Base-by-base conservation (phyloP, 2,797 vertebrate genomes). In the Petrocephalus schoutedeni region DNA sequence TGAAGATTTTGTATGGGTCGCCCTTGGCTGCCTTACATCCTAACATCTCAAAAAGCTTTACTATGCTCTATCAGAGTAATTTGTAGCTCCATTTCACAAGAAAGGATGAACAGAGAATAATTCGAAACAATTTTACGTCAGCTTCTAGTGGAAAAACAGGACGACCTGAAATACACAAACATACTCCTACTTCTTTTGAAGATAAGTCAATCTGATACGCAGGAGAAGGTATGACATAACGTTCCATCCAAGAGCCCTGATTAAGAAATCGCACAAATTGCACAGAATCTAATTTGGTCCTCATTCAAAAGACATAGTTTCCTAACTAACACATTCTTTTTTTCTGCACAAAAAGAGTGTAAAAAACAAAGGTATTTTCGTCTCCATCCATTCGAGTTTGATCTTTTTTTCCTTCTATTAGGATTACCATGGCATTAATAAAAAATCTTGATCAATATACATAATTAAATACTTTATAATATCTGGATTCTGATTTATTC, bases 81-180 rank as follows among this genome's bases (percentile, higher is more conserved):
- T 89, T 89, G 87, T 64, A 54, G 87, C 83, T 74, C 87, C 59
- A 88, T 56, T 88, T 88, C 49, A 85, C 82, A 67, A 88, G 87
- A 54, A 89, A 93, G 91, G 86, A 84, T 85, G 59, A 71, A 49
- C 49, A 85, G 51, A 59, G 82, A 74, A 86, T 92, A 90, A 92
- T 91, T 92, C 56, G 89, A 67, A 93, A 91, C 93, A 92, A 89
- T 90, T 93, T 92, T 91, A 91, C 90, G 87, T 89, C 88, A 51
- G 57, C 86, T 32, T 89, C 82, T 88, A 91, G 88, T 86, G 85
- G 86, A 90, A 87, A 88, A 89, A 87, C 56, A 86, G 86, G 86
- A 85, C 36, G 59, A 61, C 83, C 59, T 61, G 32, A 14, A 87
- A 71, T 57, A 59, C 36, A 86, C 88, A 86, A 36, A 74, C 36